Percentiles rank a stretch among this genome's conserved stretches.
These are phyloP conservation scores for human DNA, from an alignment of 2,113 vertebrate species.

Conservation along the genomic window DNA sequence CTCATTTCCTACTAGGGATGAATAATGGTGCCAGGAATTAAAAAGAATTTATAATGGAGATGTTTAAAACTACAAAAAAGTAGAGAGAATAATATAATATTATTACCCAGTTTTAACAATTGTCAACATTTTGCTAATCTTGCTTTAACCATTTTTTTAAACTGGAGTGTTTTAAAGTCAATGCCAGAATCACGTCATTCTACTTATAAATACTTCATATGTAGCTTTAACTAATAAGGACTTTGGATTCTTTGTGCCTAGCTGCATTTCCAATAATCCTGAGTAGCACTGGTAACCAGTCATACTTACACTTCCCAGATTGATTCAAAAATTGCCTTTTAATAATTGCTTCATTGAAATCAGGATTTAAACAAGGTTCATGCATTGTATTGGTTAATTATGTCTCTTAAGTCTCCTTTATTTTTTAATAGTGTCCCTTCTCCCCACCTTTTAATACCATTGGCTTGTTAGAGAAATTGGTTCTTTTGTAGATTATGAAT, in stretches of 20 bases:
- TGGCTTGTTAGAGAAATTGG: neutral
- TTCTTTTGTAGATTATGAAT: neutral
- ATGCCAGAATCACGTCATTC: neutral
- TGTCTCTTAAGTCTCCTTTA: neutral
- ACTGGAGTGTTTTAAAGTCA: slow-evolving; percentile 15
- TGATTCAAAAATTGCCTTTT: neutral
- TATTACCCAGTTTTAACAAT: neutral
- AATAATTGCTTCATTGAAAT: neutral
- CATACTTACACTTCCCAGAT: neutral
- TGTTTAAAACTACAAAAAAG: neutral
- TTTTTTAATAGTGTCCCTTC: neutral
- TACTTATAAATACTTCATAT: neutral
- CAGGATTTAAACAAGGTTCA: neutral
- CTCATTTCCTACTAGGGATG: neutral
- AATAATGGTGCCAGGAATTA: neutral
- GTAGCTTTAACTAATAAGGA: neutral
- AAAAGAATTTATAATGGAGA: neutral
- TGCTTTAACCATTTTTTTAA: neutral
- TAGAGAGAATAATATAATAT: neutral
- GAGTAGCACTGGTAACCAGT: neutral
- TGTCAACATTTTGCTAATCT: neutral
- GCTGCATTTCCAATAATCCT: neutral
- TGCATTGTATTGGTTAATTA: neutral
- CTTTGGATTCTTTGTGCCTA: neutral
- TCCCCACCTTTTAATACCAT: neutral